Percentiles rank a stretch among this genome's conserved stretches.
These are phyloP conservation scores for Neocrepidodera transversa DNA, from an alignment of 2,888 invertebrate species.

Conservation along the genomic window DNA sequence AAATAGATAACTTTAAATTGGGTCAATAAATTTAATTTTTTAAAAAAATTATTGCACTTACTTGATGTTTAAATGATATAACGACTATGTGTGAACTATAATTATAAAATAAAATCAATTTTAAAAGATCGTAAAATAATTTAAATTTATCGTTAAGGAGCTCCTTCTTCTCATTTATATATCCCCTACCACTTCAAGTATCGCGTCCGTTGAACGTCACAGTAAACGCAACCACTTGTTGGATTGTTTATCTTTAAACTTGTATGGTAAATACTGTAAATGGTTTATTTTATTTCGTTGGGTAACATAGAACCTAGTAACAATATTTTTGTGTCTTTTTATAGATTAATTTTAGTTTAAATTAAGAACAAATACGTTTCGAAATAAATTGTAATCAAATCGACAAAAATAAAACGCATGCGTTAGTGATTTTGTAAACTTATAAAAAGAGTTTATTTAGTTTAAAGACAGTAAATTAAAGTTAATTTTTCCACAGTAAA, in stretches of 20 bases:
- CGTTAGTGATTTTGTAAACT: conserved; percentile 4
- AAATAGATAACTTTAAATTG: too few relatives aligned
- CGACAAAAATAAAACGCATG: conserved; percentile 20
- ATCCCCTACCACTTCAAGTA: conserved; percentile 8
- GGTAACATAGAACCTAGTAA: conserved; percentile 15
- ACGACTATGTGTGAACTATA: not conserved
- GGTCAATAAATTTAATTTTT: too few relatives aligned
- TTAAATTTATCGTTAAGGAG: too few relatives aligned
- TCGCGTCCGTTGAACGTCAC: conserved; percentile 3
- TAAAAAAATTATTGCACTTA: too few relatives aligned
- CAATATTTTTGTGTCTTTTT: conserved; percentile 5
- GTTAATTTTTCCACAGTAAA: not conserved
- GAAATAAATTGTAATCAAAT: conserved; percentile 8
- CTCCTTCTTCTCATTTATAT: not conserved
- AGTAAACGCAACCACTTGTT: conserved; percentile 5
- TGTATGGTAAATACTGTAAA: too few relatives aligned
- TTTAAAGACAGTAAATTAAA: not conserved
- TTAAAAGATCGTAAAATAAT: too few relatives aligned
- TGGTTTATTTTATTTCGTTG: not conserved
- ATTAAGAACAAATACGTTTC: conserved; percentile 15
- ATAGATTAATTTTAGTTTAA: not conserved
- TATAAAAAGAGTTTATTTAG: conserved; percentile 14
- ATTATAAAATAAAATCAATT: too few relatives aligned
- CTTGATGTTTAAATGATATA: not conserved
- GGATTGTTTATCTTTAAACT: not conserved